These are phyloP conservation scores for Rhyacophila brunnea DNA, from an alignment of 1,140 invertebrate species.

Conservation along the genomic window DNA sequence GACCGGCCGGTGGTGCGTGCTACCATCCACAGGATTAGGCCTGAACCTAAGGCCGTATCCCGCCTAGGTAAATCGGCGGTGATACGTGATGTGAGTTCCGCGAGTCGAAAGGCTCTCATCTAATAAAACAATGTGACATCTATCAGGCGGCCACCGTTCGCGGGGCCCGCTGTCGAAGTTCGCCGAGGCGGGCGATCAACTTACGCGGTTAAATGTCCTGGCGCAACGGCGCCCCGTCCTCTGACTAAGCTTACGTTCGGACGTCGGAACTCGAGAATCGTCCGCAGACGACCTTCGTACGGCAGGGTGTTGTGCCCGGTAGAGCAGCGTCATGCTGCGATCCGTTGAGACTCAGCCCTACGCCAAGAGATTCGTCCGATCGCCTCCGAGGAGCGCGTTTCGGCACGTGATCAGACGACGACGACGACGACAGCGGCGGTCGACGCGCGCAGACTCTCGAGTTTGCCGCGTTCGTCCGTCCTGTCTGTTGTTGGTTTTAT, in stretches of 20 bases:
- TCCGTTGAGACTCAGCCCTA: slow-evolving; percentile 58
- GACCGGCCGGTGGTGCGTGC: slow-evolving; percentile 68
- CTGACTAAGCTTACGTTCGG: slow-evolving; percentile 46
- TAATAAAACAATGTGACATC: slow-evolving; percentile 54
- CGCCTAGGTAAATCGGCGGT: slow-evolving; percentile 60
- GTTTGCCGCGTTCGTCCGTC: no score
- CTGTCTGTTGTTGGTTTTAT: no score
- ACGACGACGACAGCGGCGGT: no score
- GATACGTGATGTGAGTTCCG: slow-evolving; percentile 52
- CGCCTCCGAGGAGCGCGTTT: slow-evolving; percentile 15
- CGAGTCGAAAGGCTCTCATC: slow-evolving; percentile 56
- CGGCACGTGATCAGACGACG: no score
- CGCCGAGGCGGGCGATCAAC: slow-evolving; percentile 65
- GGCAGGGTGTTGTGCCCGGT: slow-evolving; percentile 62
- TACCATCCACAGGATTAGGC: slow-evolving; percentile 80
- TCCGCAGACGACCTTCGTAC: slow-evolving; percentile 63
- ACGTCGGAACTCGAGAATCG: slow-evolving; percentile 61
- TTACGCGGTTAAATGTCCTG: slow-evolving; percentile 20
- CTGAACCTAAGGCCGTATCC: slow-evolving; percentile 80
- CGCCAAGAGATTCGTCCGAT: slow-evolving; percentile 51
- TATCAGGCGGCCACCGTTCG: no score
- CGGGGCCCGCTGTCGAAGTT: slow-evolving; percentile 79
- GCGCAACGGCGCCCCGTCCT: slow-evolving; percentile 38
- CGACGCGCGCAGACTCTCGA: no score
- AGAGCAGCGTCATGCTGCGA: slow-evolving; percentile 59